Base-by-base conservation (phyloP, 2,797 vertebrate genomes). In the Peromyscus attwateri region DNA sequence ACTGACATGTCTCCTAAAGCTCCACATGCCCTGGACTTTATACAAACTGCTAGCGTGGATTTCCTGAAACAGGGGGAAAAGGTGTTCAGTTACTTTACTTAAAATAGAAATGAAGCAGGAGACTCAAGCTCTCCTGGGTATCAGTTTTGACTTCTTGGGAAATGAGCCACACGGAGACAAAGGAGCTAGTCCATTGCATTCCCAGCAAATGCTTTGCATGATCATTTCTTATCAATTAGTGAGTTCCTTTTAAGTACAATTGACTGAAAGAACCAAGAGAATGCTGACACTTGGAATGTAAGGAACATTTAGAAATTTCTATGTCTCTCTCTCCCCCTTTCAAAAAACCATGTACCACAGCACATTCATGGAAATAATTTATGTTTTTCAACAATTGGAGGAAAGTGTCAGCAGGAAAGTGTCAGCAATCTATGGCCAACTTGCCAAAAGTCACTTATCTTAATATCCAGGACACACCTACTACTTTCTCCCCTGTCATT, bases 201-300 rank as follows among this genome's bases (percentile, higher is more conserved):
- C 29, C 62, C 49, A 40, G 27, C 55, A 79, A 70, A 40, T 87
- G 31, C 31, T 89, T 68, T 94, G 60, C 77, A 73, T 49, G 76
- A 49, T 57, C 29, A 43, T 70, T 89, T 95, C 84, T 91, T 82
- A 87, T 95, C 79, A 80, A 37, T 31, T 68, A 79, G 37, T 40
- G 40, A 95, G 79, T 89, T 94, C 37, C 96, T 95, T 92, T 85
- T 64, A 92, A 85, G 81, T 71, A 83, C 46, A 95, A 91, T 6
- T 76, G 49, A 89, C 27, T 81, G 70, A 84, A 82, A 93, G 46
- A 94, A 93, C 89, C 95, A 97, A 96, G 76, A 94, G 27, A 96
- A 95, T 93, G 66, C 80, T 97, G 89, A 96, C 62, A 79, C 70
- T 92, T 93, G 23, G 3, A 84, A 13, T 81, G 16, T 23, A 66